Evolutionary conservation across 1,140 invertebrate genomes (phyloP).

Genomic region (Diplogasteroides magnus): DNA sequence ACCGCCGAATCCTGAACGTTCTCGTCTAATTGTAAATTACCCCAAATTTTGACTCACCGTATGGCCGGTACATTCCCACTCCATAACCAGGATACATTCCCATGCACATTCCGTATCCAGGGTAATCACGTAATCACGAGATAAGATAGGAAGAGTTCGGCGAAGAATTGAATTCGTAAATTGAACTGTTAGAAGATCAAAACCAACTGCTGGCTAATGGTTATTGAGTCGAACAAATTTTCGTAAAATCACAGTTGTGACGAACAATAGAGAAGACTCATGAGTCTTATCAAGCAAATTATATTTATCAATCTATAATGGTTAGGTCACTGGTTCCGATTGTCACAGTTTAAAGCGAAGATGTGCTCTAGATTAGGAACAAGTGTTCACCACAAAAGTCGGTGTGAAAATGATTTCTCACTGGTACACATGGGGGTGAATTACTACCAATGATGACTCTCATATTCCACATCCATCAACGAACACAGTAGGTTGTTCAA

Average conservation of each 20-base stretch:
- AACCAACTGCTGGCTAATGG: neutral
- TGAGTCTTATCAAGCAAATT: neutral
- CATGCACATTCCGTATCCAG: neutral
- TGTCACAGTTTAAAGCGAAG: too few species aligned
- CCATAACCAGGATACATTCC: neutral
- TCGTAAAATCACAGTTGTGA: neutral
- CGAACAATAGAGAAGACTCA: neutral
- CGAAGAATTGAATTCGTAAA: neutral
- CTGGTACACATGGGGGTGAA: too few species aligned
- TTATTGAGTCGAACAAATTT: neutral
- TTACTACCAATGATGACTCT: too few species aligned
- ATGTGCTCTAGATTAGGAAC: too few species aligned
- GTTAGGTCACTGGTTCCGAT: too few species aligned
- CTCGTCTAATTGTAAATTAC: too few species aligned
- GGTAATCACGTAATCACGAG: neutral
- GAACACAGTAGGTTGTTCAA: too few species aligned
- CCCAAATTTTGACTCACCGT: conserved; percentile 19
- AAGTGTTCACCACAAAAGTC: too few species aligned
- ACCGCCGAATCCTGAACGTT: too few species aligned
- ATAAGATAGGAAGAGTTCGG: neutral
- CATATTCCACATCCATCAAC: too few species aligned
- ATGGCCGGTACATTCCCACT: neutral
- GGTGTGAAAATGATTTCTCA: too few species aligned
- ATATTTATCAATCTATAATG: too few species aligned
- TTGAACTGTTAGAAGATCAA: neutral